phyloP scores from a whole-genome alignment of 1,140 invertebrate species.

The Acromyrmex echinatior region DNA sequence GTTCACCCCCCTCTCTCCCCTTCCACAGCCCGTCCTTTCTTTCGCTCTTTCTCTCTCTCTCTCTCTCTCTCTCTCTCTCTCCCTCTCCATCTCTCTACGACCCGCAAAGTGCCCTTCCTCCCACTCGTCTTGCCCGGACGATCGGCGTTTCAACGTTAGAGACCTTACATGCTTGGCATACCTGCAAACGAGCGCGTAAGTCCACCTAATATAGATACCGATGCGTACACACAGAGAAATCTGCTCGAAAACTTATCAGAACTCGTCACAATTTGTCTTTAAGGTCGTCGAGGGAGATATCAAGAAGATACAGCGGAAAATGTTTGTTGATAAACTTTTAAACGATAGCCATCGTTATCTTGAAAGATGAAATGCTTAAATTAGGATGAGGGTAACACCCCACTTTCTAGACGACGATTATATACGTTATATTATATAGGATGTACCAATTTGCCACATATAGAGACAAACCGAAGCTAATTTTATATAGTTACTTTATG shows the following conservation, averaged over 20 bases:
- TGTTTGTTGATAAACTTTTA: constrained; percentile 13
- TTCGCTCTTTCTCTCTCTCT: constrained; percentile 26
- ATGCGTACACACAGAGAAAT: constrained; percentile 58
- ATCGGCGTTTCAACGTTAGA: constrained; percentile 75
- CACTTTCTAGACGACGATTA: constrained; percentile 1
- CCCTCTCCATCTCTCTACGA: constrained; percentile 52
- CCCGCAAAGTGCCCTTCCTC: constrained; percentile 68
- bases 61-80: not conserved
- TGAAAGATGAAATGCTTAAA: not conserved
- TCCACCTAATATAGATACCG: constrained; percentile 60
- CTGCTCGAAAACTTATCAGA: constrained; percentile 60
- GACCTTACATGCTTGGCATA: constrained; percentile 77
- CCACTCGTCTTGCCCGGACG: constrained; percentile 70
- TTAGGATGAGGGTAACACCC: not conserved
- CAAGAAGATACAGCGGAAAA: not conserved
- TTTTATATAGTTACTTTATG: not conserved
- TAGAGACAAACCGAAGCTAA: not conserved
- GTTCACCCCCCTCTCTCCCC: constrained; percentile 4
- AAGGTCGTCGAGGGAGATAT: not conserved
- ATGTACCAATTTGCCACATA: not conserved
- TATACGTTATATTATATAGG: constrained; percentile 1
- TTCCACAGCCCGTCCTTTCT: constrained; percentile 34
- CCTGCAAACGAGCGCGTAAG: constrained; percentile 75
- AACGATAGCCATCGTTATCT: not conserved
- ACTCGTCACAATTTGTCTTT: not conserved